Conservation (phyloP, 2,113 vertebrate species). For the Alces alces region DNA sequence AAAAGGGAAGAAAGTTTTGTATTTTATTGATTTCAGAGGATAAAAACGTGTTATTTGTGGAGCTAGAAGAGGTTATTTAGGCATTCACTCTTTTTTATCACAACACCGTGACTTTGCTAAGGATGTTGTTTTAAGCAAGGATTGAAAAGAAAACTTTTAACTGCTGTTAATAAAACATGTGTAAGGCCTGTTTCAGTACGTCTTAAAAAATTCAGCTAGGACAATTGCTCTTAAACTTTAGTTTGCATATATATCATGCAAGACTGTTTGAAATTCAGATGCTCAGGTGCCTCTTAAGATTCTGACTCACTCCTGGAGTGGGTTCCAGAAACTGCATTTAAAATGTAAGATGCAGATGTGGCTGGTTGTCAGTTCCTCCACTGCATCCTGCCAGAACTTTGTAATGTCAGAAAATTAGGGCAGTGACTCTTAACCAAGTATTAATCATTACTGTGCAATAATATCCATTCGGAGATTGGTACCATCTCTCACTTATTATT, state of each 20-base stretch:
- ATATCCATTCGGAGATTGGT: neutral
- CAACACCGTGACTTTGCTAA: neutral
- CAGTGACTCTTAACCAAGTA: neutral
- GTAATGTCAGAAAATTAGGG: neutral
- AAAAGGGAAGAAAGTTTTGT: neutral
- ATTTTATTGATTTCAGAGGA: constrained; percentile 10
- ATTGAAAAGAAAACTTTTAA: neutral
- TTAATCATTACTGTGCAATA: neutral
- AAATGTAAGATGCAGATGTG: neutral
- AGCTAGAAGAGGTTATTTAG: neutral
- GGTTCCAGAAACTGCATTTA: neutral
- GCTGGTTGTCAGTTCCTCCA: neutral
- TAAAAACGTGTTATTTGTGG: neutral
- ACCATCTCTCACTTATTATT: neutral
- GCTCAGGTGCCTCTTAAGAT: neutral
- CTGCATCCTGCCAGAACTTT: neutral
- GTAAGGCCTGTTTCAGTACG: neutral
- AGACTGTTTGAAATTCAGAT: neutral
- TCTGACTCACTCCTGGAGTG: neutral
- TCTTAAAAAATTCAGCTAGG: neutral
- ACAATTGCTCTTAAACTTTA: neutral
- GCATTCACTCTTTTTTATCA: neutral
- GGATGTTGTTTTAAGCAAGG: neutral
- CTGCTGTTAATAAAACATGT: neutral
- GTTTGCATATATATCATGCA: neutral